Evolutionary conservation across 1,140 invertebrate species (phyloP).

Genomic region (Drosophila lini): DNA sequence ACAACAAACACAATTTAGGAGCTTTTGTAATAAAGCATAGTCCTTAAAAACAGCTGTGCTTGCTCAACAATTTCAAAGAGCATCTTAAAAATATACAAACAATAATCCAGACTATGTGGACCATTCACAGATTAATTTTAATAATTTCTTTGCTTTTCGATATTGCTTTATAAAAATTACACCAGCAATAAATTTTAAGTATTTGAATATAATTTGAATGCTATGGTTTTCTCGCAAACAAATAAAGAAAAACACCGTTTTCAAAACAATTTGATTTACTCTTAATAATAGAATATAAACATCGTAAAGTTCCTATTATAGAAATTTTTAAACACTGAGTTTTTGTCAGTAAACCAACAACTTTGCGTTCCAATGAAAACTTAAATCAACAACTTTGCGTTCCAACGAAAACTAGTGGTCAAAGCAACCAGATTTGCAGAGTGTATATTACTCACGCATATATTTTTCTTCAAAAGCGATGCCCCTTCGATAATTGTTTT

Average conservation of each 20-base stretch:
- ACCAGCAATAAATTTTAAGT: no score
- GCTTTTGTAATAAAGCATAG: neutral
- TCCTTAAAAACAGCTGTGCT: slow-evolving; percentile 3
- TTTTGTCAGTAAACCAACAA: no score
- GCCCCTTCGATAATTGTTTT: slow-evolving; percentile 57
- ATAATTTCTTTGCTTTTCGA: no score
- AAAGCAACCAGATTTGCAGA: neutral
- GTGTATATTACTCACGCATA: neutral
- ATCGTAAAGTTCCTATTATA: neutral
- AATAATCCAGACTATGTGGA: neutral
- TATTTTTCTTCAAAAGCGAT: neutral
- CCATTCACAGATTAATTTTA: neutral
- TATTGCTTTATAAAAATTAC: no score
- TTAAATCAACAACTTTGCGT: neutral
- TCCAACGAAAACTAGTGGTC: neutral
- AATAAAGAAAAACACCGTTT: no score
- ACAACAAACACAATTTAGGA: neutral
- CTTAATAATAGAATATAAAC: neutral
- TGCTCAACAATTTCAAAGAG: neutral
- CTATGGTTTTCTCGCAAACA: no score
- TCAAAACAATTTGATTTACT: neutral
- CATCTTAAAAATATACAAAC: neutral
- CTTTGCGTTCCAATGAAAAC: no score
- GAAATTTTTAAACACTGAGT: no score
- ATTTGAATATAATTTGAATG: no score